Evolutionary conservation across 1,140 invertebrate species (phyloP).

Genomic region (Musca domestica): DNA sequence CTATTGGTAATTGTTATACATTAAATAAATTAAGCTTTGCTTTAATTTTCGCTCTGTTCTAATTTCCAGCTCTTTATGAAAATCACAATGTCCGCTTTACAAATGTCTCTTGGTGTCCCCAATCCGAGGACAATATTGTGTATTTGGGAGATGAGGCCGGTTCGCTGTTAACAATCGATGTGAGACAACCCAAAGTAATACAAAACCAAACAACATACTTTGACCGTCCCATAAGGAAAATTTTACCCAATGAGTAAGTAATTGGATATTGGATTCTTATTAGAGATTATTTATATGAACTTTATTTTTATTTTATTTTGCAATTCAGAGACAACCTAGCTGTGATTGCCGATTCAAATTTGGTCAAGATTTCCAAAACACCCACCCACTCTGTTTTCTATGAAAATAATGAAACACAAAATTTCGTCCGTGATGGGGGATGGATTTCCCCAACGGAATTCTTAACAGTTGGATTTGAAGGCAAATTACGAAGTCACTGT

Average conservation of each 20-base stretch:
- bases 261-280: background rate
- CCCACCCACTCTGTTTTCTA: slow-evolving; percentile 1
- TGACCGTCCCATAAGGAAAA: slow-evolving; percentile 27
- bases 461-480: slow-evolving; percentile 25
- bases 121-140: background rate
- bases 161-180: slow-evolving; percentile 24
- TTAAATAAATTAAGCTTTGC: background rate
- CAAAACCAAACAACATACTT: slow-evolving; percentile 10
- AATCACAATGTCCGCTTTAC: slow-evolving; percentile 23
- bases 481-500: slow-evolving; percentile 24
- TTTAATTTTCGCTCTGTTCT: background rate
- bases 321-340: slow-evolving; percentile 17
- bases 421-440: slow-evolving; percentile 25
- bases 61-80: slow-evolving; percentile 23
- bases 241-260: slow-evolving; percentile 25
- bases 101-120: slow-evolving; percentile 17
- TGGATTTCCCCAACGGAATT: slow-evolving; percentile 3
- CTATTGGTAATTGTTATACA: slow-evolving; percentile 16
- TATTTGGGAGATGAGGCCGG: slow-evolving; percentile 27
- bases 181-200: slow-evolving; percentile 21
- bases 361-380: slow-evolving; percentile 16
- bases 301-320: slow-evolving; percentile 4
- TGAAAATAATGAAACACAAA: slow-evolving; percentile 7
- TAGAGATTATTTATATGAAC: background rate
- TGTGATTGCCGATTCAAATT: slow-evolving; percentile 22